phyloP scores from a whole-genome alignment of 2,113 vertebrate species.

The Corapipo altera region DNA sequence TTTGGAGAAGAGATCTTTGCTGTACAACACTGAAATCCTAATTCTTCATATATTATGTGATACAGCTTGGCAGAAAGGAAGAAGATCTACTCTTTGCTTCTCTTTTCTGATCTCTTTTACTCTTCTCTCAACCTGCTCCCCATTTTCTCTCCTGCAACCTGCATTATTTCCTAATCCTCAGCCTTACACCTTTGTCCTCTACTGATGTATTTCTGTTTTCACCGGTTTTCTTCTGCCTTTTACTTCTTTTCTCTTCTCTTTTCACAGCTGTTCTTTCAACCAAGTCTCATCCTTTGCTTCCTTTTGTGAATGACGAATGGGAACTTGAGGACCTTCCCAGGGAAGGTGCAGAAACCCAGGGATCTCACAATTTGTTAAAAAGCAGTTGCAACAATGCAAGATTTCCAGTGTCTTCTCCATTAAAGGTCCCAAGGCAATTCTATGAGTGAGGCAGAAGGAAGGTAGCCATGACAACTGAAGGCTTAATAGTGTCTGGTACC shows the following conservation, averaged over 20 bases:
- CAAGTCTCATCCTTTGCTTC: background rate
- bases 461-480: slow-evolving; percentile 59
- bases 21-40: background rate
- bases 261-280: background rate
- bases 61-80: background rate
- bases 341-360: background rate
- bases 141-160: background rate
- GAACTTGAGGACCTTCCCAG: background rate
- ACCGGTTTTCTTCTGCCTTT: background rate
- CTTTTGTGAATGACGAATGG: background rate
- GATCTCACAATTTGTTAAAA: background rate
- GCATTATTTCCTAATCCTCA: background rate
- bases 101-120: background rate
- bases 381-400: background rate
- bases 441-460: background rate
- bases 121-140: background rate
- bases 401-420: slow-evolving; percentile 52
- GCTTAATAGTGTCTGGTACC: slow-evolving; percentile 47
- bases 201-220: background rate
- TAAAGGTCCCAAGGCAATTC: slow-evolving; percentile 45
- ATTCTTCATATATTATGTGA: background rate
- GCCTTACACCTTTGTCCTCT: background rate
- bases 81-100: background rate
- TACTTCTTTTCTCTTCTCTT: background rate
- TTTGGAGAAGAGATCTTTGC: background rate